phyloP scores from a whole-genome alignment of 2,888 invertebrate genomes.

The Loripinus fragilis region DNA sequence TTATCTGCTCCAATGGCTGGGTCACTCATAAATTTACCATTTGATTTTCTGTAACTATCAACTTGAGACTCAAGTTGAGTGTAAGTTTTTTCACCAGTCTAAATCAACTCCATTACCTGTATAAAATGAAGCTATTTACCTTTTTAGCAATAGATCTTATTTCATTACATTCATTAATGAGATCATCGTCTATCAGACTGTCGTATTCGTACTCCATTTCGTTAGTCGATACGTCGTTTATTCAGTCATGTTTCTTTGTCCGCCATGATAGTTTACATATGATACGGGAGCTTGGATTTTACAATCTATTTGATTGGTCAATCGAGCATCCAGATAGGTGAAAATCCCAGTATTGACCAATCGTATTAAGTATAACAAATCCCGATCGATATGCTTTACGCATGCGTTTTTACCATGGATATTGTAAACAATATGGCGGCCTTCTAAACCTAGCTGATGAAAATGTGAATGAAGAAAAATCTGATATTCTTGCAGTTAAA shows the following conservation, averaged over 20 bases:
- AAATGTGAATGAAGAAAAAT: too few species aligned
- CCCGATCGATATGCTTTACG: conserved; percentile 7
- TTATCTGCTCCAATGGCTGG: too few species aligned
- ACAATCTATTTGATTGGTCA: conserved; percentile 53
- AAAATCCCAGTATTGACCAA: conserved; percentile 38
- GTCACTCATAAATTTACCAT: too few species aligned
- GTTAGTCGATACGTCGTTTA: neutral
- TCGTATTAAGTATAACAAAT: conserved; percentile 40
- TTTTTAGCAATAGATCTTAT: conserved; percentile 64
- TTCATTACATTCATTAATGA: conserved; percentile 62
- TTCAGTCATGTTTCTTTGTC: conserved; percentile 5
- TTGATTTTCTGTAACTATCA: too few species aligned
- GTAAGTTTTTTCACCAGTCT: too few species aligned
- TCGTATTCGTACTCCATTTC: conserved; percentile 48
- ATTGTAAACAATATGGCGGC: conserved; percentile 74
- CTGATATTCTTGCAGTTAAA: too few species aligned
- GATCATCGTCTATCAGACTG: conserved; percentile 36
- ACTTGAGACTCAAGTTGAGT: too few species aligned
- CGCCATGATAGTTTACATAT: conserved; percentile 72
- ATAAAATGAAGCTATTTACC: too few species aligned
- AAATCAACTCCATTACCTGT: too few species aligned
- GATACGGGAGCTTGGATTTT: conserved; percentile 41
- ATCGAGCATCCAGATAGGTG: neutral
- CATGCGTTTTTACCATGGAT: conserved; percentile 67
- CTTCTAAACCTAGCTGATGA: neutral